Base-by-base conservation (phyloP, 2,113 vertebrate species). In the Litocranius walleri region DNA sequence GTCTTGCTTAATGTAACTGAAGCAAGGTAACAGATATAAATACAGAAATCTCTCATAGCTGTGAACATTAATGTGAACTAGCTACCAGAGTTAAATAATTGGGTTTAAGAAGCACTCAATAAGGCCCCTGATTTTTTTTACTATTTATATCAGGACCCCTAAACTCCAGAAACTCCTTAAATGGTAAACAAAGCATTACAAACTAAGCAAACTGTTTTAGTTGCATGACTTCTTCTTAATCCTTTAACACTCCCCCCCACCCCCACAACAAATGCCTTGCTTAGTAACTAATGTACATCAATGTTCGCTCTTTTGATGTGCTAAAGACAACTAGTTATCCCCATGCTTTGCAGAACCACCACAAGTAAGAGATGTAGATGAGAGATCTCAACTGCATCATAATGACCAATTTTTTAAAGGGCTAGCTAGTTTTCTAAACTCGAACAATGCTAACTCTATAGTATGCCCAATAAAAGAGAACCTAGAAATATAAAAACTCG, bases 1-100 rank as follows among this genome's bases (percentile, higher is more conserved):
- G 67, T 97, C 98, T 97, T 98, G 97, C 98, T 98, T 98, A 97
- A 97, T 33, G 11, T 90, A 97, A 95, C 1, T 54, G 77, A 97
- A 97, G 98, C 98, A 97, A 98, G 95, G 93, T 94, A 95, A 95
- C 57, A 62, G 57, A 80, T 59, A 30, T 15, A 96, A 81, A 91
- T 92, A 93, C 93, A 97, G 74, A 95, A 94, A 93, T 57, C 81
- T 93, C 85, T 96, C 61, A 57, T 0, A 95, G 33, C 61, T 97
- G 54, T 94, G 74, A 91, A 91, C 64, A 74, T 92, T 89, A 80
- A 88, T 30, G 54, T 91, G 56, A 97, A 94, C 89, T 77, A 92
- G 29, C 88, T 94, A 93, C 56, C 78, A 96, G 40, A 94, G 48
- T 87, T 83, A 94, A 94, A 67, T 45, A 94, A 95, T 25, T 88